Conservation (phyloP, 2,888 invertebrate genomes). For the Ochropleura leucogaster region DNA sequence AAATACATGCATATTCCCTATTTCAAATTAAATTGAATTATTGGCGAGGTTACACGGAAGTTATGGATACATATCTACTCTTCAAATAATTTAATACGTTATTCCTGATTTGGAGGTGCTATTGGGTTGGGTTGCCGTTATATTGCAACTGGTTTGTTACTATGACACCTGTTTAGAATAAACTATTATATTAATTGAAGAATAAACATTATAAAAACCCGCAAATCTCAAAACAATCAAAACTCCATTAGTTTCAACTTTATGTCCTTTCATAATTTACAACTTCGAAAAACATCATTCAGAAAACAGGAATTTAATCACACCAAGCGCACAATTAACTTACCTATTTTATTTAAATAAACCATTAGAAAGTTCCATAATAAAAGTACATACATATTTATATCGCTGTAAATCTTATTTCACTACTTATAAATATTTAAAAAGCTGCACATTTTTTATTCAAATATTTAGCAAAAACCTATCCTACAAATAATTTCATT, state of each 20-base stretch:
- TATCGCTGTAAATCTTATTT: conserved; percentile 18
- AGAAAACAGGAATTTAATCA: conserved; percentile 27
- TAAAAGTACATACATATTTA: not conserved
- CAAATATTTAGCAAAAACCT: conserved; percentile 23
- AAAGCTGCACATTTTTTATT: conserved; percentile 31
- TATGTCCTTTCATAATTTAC: not conserved
- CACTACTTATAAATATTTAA: conserved; percentile 18
- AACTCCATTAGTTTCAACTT: conserved; percentile 3
- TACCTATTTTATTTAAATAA: not conserved
- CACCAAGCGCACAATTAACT: conserved; percentile 34
- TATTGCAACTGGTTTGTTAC: no score
- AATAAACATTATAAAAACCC: not conserved
- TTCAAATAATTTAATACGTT: not conserved
- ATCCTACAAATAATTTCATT: conserved; percentile 13
- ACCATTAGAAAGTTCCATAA: not conserved
- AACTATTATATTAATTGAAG: not conserved
- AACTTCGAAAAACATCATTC: conserved; percentile 5
- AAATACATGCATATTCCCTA: no score
- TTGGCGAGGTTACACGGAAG: not conserved
- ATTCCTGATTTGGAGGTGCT: not conserved
- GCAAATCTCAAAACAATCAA: no score
- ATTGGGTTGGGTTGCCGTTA: not conserved
- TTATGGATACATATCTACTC: not conserved
- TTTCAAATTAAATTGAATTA: not conserved
- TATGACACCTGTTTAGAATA: no score